Conservation (phyloP, 2,113 vertebrate species). For the Phyllostomus hastatus region DNA sequence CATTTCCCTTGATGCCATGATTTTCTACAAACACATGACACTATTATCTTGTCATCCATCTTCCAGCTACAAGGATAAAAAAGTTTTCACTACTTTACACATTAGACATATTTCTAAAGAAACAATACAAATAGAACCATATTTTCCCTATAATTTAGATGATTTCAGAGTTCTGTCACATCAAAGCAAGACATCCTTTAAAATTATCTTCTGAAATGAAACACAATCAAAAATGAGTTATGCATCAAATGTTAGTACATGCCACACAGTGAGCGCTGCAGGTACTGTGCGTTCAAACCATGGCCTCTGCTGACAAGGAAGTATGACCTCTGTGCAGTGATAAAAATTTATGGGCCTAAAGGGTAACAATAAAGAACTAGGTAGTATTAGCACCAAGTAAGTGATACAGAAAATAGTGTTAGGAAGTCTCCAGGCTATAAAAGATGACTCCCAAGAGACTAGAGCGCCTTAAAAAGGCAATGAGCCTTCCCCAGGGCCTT, state of each 20-base stretch:
- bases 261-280: neutral
- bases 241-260: neutral
- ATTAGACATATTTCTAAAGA: constrained; percentile 39
- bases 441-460: neutral
- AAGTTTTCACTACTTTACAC: neutral
- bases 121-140: neutral
- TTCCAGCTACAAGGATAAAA: constrained; percentile 10
- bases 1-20: neutral
- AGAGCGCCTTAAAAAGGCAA: neutral
- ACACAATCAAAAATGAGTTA: neutral
- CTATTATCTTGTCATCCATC: constrained; percentile 11
- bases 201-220: constrained; percentile 15
- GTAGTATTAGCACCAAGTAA: neutral
- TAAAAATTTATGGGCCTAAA: neutral
- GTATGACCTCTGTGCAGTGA: neutral
- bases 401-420: neutral
- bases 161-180: neutral
- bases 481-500: neutral
- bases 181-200: neutral
- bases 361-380: neutral
- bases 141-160: constrained; percentile 4
- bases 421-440: neutral
- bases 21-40: constrained; percentile 39
- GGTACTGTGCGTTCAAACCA: neutral
- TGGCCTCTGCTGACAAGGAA: neutral